Base-by-base conservation (phyloP, 1,140 invertebrate species). In the Lepidurus arcticus region DNA sequence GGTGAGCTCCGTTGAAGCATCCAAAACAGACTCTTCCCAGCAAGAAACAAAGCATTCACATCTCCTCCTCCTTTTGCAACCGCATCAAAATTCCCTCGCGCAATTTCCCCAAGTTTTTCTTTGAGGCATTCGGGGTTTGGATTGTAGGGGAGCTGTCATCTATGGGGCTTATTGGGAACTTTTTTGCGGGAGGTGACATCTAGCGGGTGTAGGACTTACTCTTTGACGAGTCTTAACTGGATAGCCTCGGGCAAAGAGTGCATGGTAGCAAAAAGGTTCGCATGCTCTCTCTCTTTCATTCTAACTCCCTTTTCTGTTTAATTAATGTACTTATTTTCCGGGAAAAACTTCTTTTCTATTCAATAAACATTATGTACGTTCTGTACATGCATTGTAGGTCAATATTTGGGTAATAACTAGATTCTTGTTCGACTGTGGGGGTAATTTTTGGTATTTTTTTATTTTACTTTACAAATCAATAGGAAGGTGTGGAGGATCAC, bases 401-500 rank as follows among this genome's bases (percentile, higher is more conserved):
- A 34, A 34, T 34, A 34, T 34, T 34, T 34, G 34, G 34, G 34
- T 34, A 34, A 34, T 34, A 34, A 34, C 16, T 6, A 47, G 10
- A 1, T 47, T 47, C 16, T 11, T 11, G 45, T 11, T 11, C 10
- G 45, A 47, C 16, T 10, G 45, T 11, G 3, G 45, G 10, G 45
- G 4, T 47, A 47, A 47, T 47, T 47, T 47, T 47, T 10, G 45
- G 45, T 7, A 2, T 47, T 47, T 47, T 47, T 47, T 47, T 47
- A 16, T 47, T 10, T 65, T 16, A n/a, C 8, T 65, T 65, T 65
- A 5, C 16, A 3, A 34, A 34, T 34, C 34, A n/a, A 65, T 21
- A 65, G 53, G 53, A 65, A 65, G 53, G 53, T 65, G 53, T 65
- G 53, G 53, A 65, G 53, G 53, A 65, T 21, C 53, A 65, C 16